Conservation (phyloP, 2,888 invertebrate genomes). For the Rugalucina vietnamica region DNA sequence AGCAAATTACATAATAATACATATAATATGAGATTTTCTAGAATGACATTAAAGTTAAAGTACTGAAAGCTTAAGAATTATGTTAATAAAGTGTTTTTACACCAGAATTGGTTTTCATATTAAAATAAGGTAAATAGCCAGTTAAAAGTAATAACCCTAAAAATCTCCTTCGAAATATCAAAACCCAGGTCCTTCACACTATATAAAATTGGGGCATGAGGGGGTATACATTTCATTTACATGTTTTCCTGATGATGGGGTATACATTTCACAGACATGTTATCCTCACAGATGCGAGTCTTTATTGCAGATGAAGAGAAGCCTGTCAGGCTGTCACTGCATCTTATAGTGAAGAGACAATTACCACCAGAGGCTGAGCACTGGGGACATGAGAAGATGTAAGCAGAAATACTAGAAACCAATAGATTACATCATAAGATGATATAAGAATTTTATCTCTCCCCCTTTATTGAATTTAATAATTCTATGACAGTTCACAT, state of each 20-base stretch:
- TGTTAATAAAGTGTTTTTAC: too few relatives aligned
- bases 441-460: too few relatives aligned
- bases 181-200: neutral
- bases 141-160: neutral
- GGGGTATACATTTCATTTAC: neutral
- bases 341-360: slow-evolving; percentile 77
- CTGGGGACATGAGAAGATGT: slow-evolving; percentile 78
- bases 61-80: too few relatives aligned
- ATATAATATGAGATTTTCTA: too few relatives aligned
- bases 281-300: neutral
- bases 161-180: neutral
- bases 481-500: too few relatives aligned
- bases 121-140: neutral
- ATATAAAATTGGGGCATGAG: neutral
- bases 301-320: slow-evolving; percentile 50
- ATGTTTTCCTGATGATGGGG: neutral
- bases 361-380: slow-evolving; percentile 68
- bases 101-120: too few relatives aligned
- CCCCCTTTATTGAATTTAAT: too few relatives aligned
- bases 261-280: neutral
- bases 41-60: too few relatives aligned
- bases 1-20: too few relatives aligned
- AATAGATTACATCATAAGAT: too few relatives aligned
- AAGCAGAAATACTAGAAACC: slow-evolving; percentile 35
- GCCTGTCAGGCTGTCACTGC: slow-evolving; percentile 73